phyloP scores from a whole-genome alignment of 2,797 vertebrate genomes.

The Phylloscopus collybita region DNA sequence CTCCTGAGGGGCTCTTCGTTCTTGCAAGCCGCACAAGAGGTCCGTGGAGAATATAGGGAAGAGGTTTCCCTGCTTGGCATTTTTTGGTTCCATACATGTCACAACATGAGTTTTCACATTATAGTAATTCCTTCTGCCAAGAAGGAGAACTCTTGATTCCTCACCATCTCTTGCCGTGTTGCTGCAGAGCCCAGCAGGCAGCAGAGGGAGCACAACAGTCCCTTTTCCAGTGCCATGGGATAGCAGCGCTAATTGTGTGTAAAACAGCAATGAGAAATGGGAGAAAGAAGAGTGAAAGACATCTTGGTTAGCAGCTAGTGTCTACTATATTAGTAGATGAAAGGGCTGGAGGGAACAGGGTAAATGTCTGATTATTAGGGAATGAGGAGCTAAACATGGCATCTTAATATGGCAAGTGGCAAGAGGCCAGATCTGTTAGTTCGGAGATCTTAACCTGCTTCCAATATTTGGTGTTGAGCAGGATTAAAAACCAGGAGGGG shows the following conservation, averaged over 20 bases:
- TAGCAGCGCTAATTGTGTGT: background rate
- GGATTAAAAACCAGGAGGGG: conserved; percentile 27
- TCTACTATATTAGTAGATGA: background rate
- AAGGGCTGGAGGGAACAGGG: conserved; percentile 21
- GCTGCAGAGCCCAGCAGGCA: conserved; percentile 51
- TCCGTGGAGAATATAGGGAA: background rate
- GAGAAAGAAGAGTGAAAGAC: background rate
- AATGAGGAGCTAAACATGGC: conserved; percentile 50
- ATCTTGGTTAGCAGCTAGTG: background rate
- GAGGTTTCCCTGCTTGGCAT: background rate
- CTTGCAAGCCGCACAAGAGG: background rate
- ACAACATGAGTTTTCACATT: background rate
- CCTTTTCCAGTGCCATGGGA: conserved; percentile 9
- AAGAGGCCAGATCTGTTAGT: conserved; percentile 35
- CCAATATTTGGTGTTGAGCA: conserved; percentile 6
- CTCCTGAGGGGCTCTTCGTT: background rate
- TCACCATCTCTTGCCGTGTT: background rate
- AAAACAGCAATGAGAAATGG: background rate
- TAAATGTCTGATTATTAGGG: conserved; percentile 14
- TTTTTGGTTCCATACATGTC: background rate
- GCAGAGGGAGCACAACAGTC: conserved; percentile 64
- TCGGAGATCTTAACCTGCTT: conserved; percentile 7
- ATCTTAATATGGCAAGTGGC: background rate
- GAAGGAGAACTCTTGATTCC: background rate
- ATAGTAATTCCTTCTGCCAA: background rate